A percentile compares a stretch with the other conserved stretches of the same genome.
Evolutionary conservation across 2,888 invertebrate species (phyloP).

Genomic region (Fragum fragum): DNA sequence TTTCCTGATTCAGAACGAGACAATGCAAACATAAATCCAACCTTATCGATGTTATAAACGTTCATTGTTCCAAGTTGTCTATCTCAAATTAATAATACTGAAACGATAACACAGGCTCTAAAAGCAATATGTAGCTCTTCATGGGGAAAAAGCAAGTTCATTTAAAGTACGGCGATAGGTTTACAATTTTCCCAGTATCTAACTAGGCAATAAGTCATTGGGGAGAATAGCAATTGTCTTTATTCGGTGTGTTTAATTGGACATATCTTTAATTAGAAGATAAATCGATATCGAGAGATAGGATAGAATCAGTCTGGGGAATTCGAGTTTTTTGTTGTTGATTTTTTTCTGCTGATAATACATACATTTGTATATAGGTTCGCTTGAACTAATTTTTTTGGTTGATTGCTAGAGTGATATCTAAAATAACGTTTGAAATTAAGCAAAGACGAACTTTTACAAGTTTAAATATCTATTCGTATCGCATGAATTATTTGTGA

Average conservation of each 20-base stretch:
- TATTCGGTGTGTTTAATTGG: conserved; percentile 23
- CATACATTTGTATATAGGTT: too few relatives aligned
- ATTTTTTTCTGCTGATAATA: too few relatives aligned
- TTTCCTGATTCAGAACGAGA: too few relatives aligned
- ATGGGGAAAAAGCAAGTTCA: conserved; percentile 6
- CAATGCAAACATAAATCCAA: too few relatives aligned
- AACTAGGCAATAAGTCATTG: conserved; percentile 27
- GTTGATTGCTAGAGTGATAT: too few relatives aligned
- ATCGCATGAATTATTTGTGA: too few relatives aligned
- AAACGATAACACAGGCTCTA: background rate
- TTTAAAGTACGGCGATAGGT: conserved; percentile 6
- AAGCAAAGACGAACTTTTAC: too few relatives aligned
- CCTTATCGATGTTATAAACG: background rate
- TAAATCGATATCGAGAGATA: conserved; percentile 8
- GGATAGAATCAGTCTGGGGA: conserved; percentile 2
- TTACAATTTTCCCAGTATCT: conserved; percentile 8
- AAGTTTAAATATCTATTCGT: too few relatives aligned
- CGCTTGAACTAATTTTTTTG: too few relatives aligned
- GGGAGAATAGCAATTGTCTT: conserved; percentile 29
- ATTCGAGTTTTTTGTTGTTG: background rate
- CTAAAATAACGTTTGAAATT: too few relatives aligned
- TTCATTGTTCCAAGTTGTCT: background rate
- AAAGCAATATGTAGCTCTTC: background rate
- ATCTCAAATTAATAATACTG: background rate
- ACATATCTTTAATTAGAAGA: conserved; percentile 31